These are phyloP conservation scores for Phalanger gymnotis DNA, from an alignment of 2,797 vertebrate genomes.

Conservation along the genomic window DNA sequence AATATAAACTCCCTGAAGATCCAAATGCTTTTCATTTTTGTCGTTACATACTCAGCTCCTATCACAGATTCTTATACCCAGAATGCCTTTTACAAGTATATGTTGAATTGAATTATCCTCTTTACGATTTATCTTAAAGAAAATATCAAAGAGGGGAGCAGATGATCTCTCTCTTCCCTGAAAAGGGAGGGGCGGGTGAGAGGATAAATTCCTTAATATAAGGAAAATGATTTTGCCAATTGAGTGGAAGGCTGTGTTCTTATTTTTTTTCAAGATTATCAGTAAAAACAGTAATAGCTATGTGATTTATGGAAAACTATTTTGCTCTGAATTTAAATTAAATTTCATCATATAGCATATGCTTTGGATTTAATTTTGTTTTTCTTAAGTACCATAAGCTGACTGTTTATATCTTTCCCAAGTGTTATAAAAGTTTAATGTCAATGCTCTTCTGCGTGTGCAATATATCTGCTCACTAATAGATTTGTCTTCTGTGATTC, in stretches of 20 bases:
- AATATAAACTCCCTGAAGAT: not conserved
- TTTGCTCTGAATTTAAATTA: conserved; percentile 50
- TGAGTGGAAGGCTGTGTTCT: not conserved
- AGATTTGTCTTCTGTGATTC: conserved; percentile 31
- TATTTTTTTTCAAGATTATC: conserved; percentile 30
- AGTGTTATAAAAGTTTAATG: conserved; percentile 51
- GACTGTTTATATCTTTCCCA: conserved; percentile 1
- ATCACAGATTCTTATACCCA: not conserved
- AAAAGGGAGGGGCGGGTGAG: not conserved
- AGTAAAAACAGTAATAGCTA: conserved; percentile 33
- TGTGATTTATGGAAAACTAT: conserved; percentile 32
- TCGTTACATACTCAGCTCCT: not conserved
- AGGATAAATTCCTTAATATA: not conserved
- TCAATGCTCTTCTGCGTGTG: not conserved
- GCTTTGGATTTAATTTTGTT: conserved; percentile 35
- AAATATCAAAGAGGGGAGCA: not conserved
- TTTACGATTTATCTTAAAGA: not conserved
- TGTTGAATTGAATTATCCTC: not conserved
- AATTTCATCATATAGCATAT: conserved; percentile 45
- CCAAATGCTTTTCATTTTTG: not conserved
- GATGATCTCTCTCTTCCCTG: conserved; percentile 4
- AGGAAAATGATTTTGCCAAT: not conserved
- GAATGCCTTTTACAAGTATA: not conserved
- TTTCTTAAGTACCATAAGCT: conserved; percentile 34
- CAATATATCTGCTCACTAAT: conserved; percentile 34